Evolutionary conservation across 1,140 invertebrate species (phyloP), one percentile per base, ranked within the genome.

Genomic region (Mycetomoellerius zeteki): DNA sequence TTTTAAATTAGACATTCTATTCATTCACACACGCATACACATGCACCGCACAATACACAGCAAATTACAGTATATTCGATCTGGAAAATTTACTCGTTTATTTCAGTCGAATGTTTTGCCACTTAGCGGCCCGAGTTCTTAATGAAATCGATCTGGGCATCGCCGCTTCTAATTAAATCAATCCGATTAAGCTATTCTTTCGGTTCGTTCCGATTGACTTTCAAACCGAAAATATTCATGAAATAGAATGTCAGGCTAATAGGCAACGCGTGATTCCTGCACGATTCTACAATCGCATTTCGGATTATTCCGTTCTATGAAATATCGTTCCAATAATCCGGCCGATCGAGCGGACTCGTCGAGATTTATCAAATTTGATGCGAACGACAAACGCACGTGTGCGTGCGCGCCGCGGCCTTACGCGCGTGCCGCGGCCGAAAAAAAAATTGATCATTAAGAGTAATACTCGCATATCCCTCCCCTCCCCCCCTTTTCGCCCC

Each of bases 281-380:
- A 4, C 56, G 56, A 77, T 77, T 77, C 75, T 62, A 58, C 75
- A 77, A 77, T 64, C 77, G 43, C 47, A 65, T 69, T 54, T 64
- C n/a, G 47, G 50, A 81, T 81, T 81, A 81, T 33, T 24, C 52
- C 43, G 50, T 60, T 73, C 27, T 56, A 65, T 47, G 54, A 84
- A 84, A 84, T 84, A 73, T 75, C 69, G 80, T 73, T 60, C 56
- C 80, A 75, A 84, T 84, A 84, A 84, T 84, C 80, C 54, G 56
- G n/a, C 37, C 54, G 16, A 60, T 84, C 80, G 80, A 60, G 37
- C 80, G 69, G 52, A 62, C 37, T 84, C 80, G 69, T 84, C 54
- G 69, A 24, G 47, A 84, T 84, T 84, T 84, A 73, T 84, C 80
- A 62, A 58, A 84, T 84, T 84, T 60, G 10, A 47, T 82, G 27